These are phyloP conservation scores for Iselma pallidipennis DNA, from an alignment of 2,888 invertebrate species.

Conservation along the genomic window DNA sequence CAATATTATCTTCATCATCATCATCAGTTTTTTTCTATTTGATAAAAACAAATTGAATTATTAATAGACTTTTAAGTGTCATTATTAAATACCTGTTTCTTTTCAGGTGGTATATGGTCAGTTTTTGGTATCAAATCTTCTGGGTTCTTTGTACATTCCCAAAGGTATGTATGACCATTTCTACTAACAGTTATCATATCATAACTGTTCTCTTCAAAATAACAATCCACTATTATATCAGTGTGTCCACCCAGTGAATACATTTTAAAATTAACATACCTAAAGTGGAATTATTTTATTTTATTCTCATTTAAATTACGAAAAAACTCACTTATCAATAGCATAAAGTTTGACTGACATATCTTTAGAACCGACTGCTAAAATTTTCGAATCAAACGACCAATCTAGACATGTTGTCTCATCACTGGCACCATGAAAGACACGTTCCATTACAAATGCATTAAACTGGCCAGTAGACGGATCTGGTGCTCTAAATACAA, in stretches of 20 bases:
- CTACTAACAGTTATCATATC: constrained; percentile 82
- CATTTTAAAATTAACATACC: constrained; percentile 71
- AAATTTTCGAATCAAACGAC: constrained; percentile 86
- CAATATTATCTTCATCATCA: constrained; percentile 72
- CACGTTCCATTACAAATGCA: constrained; percentile 83
- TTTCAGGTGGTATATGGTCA: constrained; percentile 52
- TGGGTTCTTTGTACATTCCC: constrained; percentile 81
- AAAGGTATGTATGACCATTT: constrained; percentile 83
- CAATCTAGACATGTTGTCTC: constrained; percentile 88
- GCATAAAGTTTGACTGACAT: constrained; percentile 84
- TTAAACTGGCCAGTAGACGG: constrained; percentile 80
- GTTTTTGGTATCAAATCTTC: constrained; percentile 64
- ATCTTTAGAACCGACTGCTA: constrained; percentile 92
- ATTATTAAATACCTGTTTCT: neutral
- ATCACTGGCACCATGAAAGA: constrained; percentile 81
- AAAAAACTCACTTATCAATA: constrained; percentile 62
- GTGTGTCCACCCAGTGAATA: constrained; percentile 83
- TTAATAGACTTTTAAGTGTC: neutral
- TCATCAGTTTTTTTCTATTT: constrained; percentile 51
- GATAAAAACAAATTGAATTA: constrained; percentile 5
- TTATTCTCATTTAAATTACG: neutral
- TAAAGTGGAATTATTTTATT: constrained; percentile 24
- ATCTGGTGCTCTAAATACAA: constrained; percentile 86
- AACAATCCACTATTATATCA: constrained; percentile 81
- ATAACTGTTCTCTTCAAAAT: constrained; percentile 84